phyloP scores from a whole-genome alignment of 1,140 invertebrate genomes.

The Rhyzopertha dominica region DNA sequence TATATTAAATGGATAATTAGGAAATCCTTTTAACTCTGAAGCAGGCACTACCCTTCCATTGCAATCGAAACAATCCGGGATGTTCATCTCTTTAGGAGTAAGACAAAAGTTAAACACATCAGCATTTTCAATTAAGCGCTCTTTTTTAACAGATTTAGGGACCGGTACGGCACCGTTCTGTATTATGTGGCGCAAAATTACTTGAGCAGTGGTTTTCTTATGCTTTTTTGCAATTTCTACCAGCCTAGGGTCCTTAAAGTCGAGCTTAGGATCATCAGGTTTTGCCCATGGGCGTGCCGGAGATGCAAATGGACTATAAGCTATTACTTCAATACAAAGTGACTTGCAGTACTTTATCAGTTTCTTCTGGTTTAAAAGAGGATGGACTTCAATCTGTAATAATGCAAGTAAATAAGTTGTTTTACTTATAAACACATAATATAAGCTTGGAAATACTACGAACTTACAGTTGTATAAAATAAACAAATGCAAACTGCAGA shows the following conservation, averaged over 20 bases:
- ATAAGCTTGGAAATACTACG: too few relatives aligned
- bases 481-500: too few relatives aligned
- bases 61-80: conserved; percentile 40
- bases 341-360: conserved; percentile 51
- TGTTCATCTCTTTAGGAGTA: conserved; percentile 45
- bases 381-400: conserved; percentile 40
- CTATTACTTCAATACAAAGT: conserved; percentile 61
- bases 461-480: too few relatives aligned
- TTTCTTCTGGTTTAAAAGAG: conserved; percentile 34
- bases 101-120: conserved; percentile 56
- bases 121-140: conserved; percentile 59
- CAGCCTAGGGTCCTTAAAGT: conserved; percentile 59
- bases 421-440: too few relatives aligned
- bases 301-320: conserved; percentile 74
- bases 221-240: conserved; percentile 59
- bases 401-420: too few relatives aligned
- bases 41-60: conserved; percentile 32
- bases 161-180: conserved; percentile 67
- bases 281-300: conserved; percentile 60
- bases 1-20: conserved; percentile 29
- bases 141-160: conserved; percentile 70
- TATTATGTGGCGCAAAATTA: conserved; percentile 68
- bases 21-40: conserved; percentile 17
- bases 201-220: conserved; percentile 66
- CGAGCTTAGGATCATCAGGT: conserved; percentile 57